Conservation (phyloP, 2,888 invertebrate genomes). For the Yponomeuta evonymella region DNA sequence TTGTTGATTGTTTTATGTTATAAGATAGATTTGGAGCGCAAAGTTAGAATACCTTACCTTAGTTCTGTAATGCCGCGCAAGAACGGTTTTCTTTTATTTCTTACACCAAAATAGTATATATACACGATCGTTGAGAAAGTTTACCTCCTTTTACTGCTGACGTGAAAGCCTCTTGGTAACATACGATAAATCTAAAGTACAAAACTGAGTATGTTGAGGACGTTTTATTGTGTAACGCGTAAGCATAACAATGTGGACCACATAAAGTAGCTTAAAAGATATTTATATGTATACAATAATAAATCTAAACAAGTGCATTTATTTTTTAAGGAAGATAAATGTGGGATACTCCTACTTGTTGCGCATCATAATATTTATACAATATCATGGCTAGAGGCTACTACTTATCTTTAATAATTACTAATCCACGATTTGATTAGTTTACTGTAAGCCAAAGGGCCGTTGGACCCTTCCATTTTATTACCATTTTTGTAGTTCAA, state of each 20-base stretch:
- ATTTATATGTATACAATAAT: constrained; percentile 27
- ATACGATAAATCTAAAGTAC: constrained; percentile 62
- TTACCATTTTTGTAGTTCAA: no score
- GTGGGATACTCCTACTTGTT: constrained; percentile 3
- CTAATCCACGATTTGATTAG: neutral
- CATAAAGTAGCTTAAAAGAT: constrained; percentile 24
- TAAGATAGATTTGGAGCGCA: constrained; percentile 24
- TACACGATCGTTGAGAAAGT: neutral
- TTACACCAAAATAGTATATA: neutral
- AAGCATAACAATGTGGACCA: constrained; percentile 68
- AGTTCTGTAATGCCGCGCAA: neutral
- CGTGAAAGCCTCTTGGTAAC: constrained; percentile 26
- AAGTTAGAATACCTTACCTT: constrained; percentile 3
- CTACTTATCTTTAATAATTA: neutral
- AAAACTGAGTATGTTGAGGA: constrained; percentile 45
- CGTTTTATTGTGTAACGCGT: constrained; percentile 54
- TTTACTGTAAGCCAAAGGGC: neutral
- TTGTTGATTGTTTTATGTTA: constrained; percentile 43
- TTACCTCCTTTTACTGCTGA: neutral
- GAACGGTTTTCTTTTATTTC: neutral
- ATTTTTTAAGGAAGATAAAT: constrained; percentile 6
- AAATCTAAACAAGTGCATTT: constrained; percentile 12
- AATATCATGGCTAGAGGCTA: constrained; percentile 11
- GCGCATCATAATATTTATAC: neutral
- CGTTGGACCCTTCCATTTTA: neutral